phyloP scores from a whole-genome alignment of 2,113 vertebrate species.

The Castor canadensis region DNA sequence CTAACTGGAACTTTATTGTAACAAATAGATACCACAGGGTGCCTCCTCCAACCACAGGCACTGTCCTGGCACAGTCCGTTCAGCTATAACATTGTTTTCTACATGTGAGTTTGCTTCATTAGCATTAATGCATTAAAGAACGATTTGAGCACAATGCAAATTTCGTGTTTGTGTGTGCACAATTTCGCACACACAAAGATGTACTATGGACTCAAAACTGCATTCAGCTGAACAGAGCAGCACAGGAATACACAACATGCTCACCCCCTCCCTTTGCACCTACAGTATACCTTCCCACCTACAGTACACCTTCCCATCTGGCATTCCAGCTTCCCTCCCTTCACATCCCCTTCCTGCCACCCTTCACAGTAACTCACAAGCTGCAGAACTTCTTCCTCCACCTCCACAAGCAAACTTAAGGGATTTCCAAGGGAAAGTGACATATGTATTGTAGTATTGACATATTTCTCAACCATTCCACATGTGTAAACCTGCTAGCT shows the following conservation, averaged over 20 bases:
- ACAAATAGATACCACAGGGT: not conserved
- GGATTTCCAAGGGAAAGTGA: not conserved
- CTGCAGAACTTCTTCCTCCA: not conserved
- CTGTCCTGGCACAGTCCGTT: not conserved
- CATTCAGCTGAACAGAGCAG: not conserved
- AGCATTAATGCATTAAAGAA: not conserved
- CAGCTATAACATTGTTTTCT: not conserved
- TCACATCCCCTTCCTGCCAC: not conserved
- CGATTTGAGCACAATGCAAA: not conserved
- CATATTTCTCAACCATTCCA: not conserved
- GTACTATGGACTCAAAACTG: not conserved
- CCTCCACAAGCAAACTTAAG: not conserved
- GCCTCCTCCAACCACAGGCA: not conserved
- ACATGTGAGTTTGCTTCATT: not conserved
- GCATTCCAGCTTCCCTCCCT: not conserved
- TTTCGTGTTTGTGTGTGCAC: not conserved
- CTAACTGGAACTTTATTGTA: not conserved
- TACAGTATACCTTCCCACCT: not conserved
- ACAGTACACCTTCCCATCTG: not conserved
- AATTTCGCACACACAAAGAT: not conserved
- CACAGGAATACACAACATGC: not conserved
- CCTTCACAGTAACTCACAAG: not conserved
- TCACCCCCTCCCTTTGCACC: too few relatives aligned
- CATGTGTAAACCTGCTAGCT: not conserved
- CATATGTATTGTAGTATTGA: not conserved